Conservation (phyloP, 2,113 vertebrate species). For the Scopus umbretta region DNA sequence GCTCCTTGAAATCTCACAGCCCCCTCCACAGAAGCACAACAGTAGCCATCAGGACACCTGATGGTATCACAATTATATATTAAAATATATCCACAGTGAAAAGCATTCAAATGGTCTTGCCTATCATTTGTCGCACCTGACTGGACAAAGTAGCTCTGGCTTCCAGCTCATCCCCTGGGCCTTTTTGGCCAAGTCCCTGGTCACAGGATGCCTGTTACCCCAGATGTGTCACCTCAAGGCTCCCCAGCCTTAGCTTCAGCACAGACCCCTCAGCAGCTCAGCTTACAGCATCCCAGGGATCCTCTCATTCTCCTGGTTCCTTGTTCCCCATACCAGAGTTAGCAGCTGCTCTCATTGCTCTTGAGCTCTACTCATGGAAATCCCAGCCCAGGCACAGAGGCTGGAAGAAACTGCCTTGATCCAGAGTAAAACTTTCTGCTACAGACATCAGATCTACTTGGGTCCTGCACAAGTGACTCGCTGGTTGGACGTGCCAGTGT, state of each 20-base stretch:
- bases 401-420: background rate
- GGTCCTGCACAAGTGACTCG: background rate
- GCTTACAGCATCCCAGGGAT: background rate
- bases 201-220: background rate
- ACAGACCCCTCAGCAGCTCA: background rate
- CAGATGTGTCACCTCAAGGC: background rate
- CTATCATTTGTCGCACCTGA: background rate
- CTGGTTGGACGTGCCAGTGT: background rate
- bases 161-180: background rate
- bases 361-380: background rate
- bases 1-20: background rate
- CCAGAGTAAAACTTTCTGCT: background rate
- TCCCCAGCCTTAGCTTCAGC: background rate
- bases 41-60: background rate
- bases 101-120: background rate
- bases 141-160: background rate
- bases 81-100: background rate
- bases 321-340: background rate
- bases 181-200: background rate
- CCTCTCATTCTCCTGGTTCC: background rate
- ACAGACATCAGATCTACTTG: background rate
- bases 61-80: background rate
- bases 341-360: background rate
- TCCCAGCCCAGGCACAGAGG: background rate
- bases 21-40: background rate